Percentiles rank a stretch among this genome's conserved stretches.
These are phyloP conservation scores for Hemithea aestivaria DNA, from an alignment of 2,888 invertebrate species.

Conservation along the genomic window DNA sequence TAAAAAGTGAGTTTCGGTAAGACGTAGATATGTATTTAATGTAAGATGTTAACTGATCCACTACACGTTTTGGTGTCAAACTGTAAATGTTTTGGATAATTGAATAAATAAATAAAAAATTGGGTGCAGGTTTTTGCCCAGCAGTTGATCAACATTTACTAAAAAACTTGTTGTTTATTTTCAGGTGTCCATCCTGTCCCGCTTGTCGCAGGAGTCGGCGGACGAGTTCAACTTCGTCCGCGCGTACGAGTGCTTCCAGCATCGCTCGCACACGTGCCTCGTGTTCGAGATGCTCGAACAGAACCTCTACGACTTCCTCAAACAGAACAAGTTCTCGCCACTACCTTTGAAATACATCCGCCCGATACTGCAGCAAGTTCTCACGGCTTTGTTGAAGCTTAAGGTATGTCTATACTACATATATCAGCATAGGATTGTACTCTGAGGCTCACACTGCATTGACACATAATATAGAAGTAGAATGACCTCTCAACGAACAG, in stretches of 20 bases:
- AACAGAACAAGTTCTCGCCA: slow-evolving; percentile 99
- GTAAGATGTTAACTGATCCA: too few relatives aligned
- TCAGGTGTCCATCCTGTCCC: slow-evolving; percentile 92
- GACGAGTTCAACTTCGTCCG: slow-evolving; percentile 99
- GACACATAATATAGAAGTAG: too few relatives aligned
- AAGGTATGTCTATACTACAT: too few relatives aligned
- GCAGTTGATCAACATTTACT: background rate
- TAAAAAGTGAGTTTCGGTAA: too few relatives aligned
- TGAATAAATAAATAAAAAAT: too few relatives aligned
- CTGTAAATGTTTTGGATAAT: too few relatives aligned
- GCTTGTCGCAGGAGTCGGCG: slow-evolving; percentile 97
- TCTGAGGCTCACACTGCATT: too few relatives aligned
- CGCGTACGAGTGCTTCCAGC: slow-evolving; percentile 99
- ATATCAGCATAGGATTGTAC: too few relatives aligned
- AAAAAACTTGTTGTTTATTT: slow-evolving; percentile 15
- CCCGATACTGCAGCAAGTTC: slow-evolving; percentile 98
- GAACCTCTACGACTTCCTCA: slow-evolving; percentile 99
- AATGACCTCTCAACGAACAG: too few relatives aligned
- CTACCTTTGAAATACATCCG: slow-evolving; percentile 98
- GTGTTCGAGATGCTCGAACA: slow-evolving; percentile 99
- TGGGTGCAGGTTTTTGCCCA: too few relatives aligned
- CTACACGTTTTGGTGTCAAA: too few relatives aligned
- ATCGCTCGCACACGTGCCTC: slow-evolving; percentile 99
- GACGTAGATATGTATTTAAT: too few relatives aligned
- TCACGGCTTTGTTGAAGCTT: slow-evolving; percentile 90